Evolutionary conservation across 2,888 invertebrate genomes (phyloP).

Genomic region (Drosophila stalkeri): DNA sequence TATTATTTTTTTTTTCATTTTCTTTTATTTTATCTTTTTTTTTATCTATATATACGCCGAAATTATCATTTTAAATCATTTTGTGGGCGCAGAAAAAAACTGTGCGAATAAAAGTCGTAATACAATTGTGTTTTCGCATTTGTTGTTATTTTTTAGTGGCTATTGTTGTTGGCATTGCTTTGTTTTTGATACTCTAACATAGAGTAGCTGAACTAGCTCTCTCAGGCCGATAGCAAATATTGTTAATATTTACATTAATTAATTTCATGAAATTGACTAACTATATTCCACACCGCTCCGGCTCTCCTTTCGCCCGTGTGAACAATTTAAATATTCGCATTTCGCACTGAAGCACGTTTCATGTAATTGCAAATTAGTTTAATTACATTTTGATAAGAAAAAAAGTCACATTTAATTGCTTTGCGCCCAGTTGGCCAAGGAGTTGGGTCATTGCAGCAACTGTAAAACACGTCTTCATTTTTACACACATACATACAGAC

Average conservation of each 20-base stretch:
- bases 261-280: background rate
- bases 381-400: conserved; percentile 11
- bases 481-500: background rate
- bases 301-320: background rate
- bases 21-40: conserved; percentile 2
- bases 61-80: conserved; percentile 80
- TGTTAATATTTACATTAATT: background rate
- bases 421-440: background rate
- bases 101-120: conserved; percentile 74
- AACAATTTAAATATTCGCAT: conserved; percentile 2
- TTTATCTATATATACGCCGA: conserved; percentile 21
- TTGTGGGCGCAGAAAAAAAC: conserved; percentile 67
- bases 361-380: conserved; percentile 11
- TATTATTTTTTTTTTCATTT: conserved; percentile 21
- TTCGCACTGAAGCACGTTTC: conserved; percentile 1
- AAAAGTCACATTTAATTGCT: conserved; percentile 14
- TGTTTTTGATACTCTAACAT: conserved; percentile 43
- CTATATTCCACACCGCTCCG: background rate
- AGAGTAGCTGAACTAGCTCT: conserved; percentile 12
- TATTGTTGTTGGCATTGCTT: conserved; percentile 21
- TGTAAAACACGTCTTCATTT: conserved; percentile 15
- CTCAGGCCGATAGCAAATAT: background rate
- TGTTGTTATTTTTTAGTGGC: conserved; percentile 22
- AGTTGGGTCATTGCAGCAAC: background rate
- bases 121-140: conserved; percentile 53